A percentile compares a stretch with the other conserved stretches of the same genome.
Conservation (phyloP, 2,797 vertebrate species). For the Chanos chanos region DNA sequence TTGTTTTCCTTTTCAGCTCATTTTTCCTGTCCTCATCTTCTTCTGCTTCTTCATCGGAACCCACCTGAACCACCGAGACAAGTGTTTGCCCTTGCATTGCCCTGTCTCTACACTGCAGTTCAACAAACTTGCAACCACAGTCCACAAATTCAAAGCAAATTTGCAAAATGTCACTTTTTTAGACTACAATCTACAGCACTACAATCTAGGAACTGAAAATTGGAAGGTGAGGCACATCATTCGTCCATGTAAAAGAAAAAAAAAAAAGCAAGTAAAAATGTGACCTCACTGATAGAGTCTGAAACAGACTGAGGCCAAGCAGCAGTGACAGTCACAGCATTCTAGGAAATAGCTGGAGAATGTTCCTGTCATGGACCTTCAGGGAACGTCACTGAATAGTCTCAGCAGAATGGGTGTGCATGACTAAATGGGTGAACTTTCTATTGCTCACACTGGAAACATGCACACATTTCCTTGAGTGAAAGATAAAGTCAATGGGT, state of each 20-base stretch:
- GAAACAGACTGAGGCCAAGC: slow-evolving; percentile 28
- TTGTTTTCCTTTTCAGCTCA: too few species aligned
- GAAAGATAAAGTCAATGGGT: not conserved
- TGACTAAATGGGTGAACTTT: not conserved
- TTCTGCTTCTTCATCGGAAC: too few species aligned
- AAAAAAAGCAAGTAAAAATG: slow-evolving; percentile 43
- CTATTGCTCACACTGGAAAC: slow-evolving; percentile 9
- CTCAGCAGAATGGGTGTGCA: slow-evolving; percentile 5
- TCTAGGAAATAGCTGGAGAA: slow-evolving; percentile 52
- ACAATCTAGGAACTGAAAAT: too few species aligned
- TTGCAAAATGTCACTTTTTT: too few species aligned
- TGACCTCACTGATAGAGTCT: slow-evolving; percentile 47
- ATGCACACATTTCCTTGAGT: slow-evolving; percentile 14
- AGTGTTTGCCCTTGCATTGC: too few species aligned
- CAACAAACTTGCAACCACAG: slow-evolving; percentile 57
- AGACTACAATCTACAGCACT: too few species aligned
- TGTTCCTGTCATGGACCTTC: slow-evolving; percentile 53
- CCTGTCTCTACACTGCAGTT: slow-evolving; percentile 40
- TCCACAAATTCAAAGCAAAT: slow-evolving; percentile 43
- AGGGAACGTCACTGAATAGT: slow-evolving; percentile 53
- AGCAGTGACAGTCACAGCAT: too few species aligned
- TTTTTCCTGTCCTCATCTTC: too few species aligned
- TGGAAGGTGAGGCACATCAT: too few species aligned
- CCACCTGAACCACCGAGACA: too few species aligned
- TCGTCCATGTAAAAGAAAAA: too few species aligned